Conservation (phyloP, 2,113 vertebrate genomes). For the Sinocyclocheilus grahami region DNA sequence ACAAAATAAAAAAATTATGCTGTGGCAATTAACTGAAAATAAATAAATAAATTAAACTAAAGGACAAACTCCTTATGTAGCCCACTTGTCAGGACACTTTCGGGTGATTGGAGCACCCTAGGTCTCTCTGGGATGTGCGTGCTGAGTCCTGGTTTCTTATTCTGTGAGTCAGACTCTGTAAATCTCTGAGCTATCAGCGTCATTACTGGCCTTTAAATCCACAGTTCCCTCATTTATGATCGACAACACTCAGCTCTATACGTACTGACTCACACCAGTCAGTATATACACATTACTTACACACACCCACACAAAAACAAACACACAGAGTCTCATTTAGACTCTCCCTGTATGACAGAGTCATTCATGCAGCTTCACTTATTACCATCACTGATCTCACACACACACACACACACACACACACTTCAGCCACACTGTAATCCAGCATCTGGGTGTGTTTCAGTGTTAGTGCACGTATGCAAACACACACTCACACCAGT, state of each 20-base stretch:
- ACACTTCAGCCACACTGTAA: not conserved
- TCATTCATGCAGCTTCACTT: not conserved
- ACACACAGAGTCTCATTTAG: not conserved
- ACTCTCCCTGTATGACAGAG: not conserved
- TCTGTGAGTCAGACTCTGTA: not conserved
- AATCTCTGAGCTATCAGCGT: too few species aligned
- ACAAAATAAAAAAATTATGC: too few species aligned
- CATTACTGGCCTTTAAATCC: not conserved
- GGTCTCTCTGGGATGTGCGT: not conserved
- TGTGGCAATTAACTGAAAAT: too few species aligned
- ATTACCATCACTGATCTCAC: not conserved
- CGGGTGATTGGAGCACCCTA: not conserved
- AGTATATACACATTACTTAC: too few species aligned
- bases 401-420: not conserved
- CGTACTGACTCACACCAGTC: not conserved
- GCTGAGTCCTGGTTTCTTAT: not conserved
- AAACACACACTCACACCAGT: not conserved
- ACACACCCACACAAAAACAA: not conserved
- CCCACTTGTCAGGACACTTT: too few species aligned
- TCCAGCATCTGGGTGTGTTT: not conserved
- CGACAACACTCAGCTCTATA: not conserved
- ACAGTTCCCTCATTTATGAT: not conserved
- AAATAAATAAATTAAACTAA: too few species aligned
- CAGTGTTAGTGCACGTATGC: not conserved
- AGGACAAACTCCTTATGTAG: too few species aligned